Evolutionary conservation across 2,888 invertebrate genomes (phyloP), one percentile per base, ranked within the genome.

Genomic region (Gandaritis pyraliata): DNA sequence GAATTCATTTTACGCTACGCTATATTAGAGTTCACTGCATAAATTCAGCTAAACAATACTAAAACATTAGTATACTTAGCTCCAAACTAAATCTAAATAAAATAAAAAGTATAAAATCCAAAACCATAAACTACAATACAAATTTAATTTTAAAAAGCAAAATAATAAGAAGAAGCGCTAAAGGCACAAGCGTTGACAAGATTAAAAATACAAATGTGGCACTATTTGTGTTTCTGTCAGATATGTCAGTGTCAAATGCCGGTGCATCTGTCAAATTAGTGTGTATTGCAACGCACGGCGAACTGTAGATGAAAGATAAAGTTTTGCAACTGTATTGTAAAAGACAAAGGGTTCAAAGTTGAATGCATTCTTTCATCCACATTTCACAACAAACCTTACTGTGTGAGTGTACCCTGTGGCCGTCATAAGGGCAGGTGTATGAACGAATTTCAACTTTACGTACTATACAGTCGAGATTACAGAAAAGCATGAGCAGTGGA

Each of bases 131-230:
- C 59, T 61, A 46, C 47, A 13, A 13, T n/a, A n/a, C 11, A 66
- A 68, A 57, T 52, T 63, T 58, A 63, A 54, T 49, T 48, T 61
- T 67, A 61, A 60, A 68, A 73, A 64, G 61, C 68, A 66, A 63
- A 50, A 50, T 70, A 41, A 36, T 15, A 61, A 16, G 16, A 58
- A 56, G 12, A 76, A 79, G 77, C 75, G 63, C 59, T 61, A 75
- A 56, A 72, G 69, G 81, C 79, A 76, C 75, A 81, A 81, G 80
- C 80, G 51, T 62, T 56, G 48, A 49, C 56, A n/a, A n/a, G n/a
- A 59, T 49, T 56, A 43, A 16, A 43, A 38, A 58, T 61, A 57
- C 61, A 59, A 59, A 60, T 58, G 59, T 57, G 60, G 47, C 59
- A 45, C 36, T 4, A 41, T 41, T 61, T 61, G 39, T 56, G 60